Base-by-base conservation (phyloP, 2,888 invertebrate genomes). In the Dynastes hyllus region DNA sequence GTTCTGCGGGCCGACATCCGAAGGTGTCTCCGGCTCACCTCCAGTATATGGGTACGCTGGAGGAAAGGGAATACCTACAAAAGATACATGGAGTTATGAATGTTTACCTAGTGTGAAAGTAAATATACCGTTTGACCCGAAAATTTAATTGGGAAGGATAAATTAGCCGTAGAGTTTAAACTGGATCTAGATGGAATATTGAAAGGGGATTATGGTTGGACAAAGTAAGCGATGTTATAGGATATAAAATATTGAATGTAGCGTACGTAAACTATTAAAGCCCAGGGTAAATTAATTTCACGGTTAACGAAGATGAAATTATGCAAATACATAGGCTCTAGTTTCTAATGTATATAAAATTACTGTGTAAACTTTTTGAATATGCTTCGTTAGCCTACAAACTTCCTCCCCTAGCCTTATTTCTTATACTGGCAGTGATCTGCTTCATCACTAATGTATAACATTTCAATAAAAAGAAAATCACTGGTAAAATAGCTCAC, bases 121-220 rank as follows among this genome's bases (percentile, higher is more conserved):
- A 75, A 75, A 75, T 27, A 61, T 61, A 32, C 45, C 37, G 55
- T 55, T 61, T 75, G 73, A 75, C 45, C 61, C 29, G 45, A 61
- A 61, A 58, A 75, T 75, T 61, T 61, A 61, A 75, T 75, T 75
- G 55, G 45, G 8, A 61, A 11, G 61, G 61, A 61, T 75, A 75
- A 75, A 61, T 61, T 75, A 29, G 22, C 32, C 45, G 58, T 45
- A 11, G 16, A 61, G 61, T 75, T 45, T 40, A 45, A 58, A 61
- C 4, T 58, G 61, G 55, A 73, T 61, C n/a, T 32, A 13, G 13
- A 40, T 22, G 61, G 61, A 45, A 75, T 75, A 75, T 75, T 61
- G 73, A 75, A 61, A 55, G 13, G 61, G 73, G 73, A 75, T 75
- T 75, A 75, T 50, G 61, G 40, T 75, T 32, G 27, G 45, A 58